Evolutionary conservation across 2,797 vertebrate genomes (phyloP).

Genomic region (Leptatherina wallacei): DNA sequence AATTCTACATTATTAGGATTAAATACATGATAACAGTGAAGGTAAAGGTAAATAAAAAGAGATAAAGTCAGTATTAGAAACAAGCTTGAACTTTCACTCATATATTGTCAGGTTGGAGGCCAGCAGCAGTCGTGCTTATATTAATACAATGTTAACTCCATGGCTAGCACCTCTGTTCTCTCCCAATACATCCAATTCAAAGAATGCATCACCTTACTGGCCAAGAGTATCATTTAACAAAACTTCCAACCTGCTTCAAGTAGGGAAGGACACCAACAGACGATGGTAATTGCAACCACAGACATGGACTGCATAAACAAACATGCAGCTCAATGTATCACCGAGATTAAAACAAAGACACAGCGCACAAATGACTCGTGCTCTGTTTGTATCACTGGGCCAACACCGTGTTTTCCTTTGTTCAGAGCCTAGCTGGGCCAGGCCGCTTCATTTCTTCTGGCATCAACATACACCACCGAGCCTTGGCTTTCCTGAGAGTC

Average conservation of each 20-base stretch:
- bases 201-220: slow-evolving; percentile 66
- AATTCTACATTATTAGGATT: too few species aligned
- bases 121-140: slow-evolving; percentile 54
- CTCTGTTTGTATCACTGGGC: slow-evolving; percentile 37
- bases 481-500: slow-evolving; percentile 49
- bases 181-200: slow-evolving; percentile 60
- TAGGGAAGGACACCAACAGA: background rate
- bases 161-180: slow-evolving; percentile 70
- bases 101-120: slow-evolving; percentile 44
- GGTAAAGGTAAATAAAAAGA: background rate
- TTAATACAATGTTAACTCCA: slow-evolving; percentile 56
- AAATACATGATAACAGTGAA: too few species aligned
- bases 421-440: slow-evolving; percentile 29
- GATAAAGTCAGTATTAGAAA: slow-evolving; percentile 31
- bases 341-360: slow-evolving; percentile 37
- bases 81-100: slow-evolving; percentile 40
- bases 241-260: slow-evolving; percentile 24
- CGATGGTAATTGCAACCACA: background rate
- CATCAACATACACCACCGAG: slow-evolving; percentile 35
- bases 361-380: background rate
- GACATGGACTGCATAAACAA: slow-evolving; percentile 19
- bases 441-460: slow-evolving; percentile 58
- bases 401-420: slow-evolving; percentile 67
- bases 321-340: slow-evolving; percentile 7
- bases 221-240: slow-evolving; percentile 63